Base-by-base conservation (phyloP, 1,140 invertebrate species). In the Lepeophtheirus salmonis region DNA sequence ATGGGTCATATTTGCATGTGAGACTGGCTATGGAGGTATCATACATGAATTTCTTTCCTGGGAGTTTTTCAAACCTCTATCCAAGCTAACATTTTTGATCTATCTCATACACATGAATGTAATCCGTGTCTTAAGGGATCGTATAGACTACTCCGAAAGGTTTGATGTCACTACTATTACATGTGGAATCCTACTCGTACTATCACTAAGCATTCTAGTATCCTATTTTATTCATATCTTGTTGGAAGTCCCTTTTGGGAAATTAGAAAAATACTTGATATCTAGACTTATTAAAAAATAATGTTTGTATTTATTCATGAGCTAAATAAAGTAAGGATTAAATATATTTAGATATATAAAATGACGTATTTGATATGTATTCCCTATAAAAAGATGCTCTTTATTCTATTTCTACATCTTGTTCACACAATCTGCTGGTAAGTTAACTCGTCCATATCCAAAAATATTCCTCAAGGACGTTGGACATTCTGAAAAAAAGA, bases 1-100 rank as follows among this genome's bases (percentile, higher is more conserved):
- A 0, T 94, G 88, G 88, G 81, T 90, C 63, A 83, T 88, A 6
- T 77, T 90, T 60, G 87, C 86, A 0, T 92, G 88, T 67, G 83
- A 84, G 18, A 87, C 83, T 22, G 87, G 88, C 60, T 79, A 89
- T 70, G 86, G 85, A 73, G 85, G 84, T 83, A 66, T 24, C 23
- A 81, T 86, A 21, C 78, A 81, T 54, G 78, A 75, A 0, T 71
- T 89, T 20, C 74, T 94, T 16, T 88, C 85, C 0, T 85, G 85
- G 70, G 77, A 79, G 41, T 77, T 82, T 0, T 76, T 88, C 48
- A 78, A 88, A 64, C 88, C 89, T 0, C 73, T 94, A 13, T 86
- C 84, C 64, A 76, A 87, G 53, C 77, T 94, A 25, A 89, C 88
- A 0, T 94, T 91, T 70, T 86, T 84, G 68, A 83, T 86, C 6